These are phyloP conservation scores for Lonchura striata DNA, from an alignment of 2,113 vertebrate species.

Conservation along the genomic window DNA sequence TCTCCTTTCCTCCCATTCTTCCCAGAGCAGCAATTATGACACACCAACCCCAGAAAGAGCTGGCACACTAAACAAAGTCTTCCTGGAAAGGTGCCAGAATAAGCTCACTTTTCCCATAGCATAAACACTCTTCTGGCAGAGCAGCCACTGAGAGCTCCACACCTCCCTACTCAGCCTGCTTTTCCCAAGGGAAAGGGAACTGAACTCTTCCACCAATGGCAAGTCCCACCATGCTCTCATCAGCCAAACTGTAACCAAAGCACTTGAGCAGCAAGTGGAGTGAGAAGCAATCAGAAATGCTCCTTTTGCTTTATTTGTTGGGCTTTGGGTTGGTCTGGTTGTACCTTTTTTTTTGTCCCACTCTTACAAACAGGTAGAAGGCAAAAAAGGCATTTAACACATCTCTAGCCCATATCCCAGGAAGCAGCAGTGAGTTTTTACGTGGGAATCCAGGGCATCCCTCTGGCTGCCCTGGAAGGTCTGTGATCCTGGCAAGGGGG, in stretches of 20 bases:
- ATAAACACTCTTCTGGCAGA: conserved; percentile 1
- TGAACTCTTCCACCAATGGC: neutral
- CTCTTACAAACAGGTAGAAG: neutral
- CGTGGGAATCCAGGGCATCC: too few relatives aligned
- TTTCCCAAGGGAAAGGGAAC: neutral
- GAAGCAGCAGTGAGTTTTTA: neutral
- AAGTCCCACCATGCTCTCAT: neutral
- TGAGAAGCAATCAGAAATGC: neutral
- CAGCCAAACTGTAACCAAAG: neutral
- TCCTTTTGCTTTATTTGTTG: neutral
- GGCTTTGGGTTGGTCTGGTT: neutral
- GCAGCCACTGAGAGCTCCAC: neutral
- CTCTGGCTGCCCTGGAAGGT: too few relatives aligned
- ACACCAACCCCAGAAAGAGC: neutral
- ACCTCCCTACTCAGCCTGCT: too few relatives aligned
- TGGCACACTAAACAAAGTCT: neutral
- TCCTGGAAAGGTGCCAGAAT: neutral
- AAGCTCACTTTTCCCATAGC: neutral
- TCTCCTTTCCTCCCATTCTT: neutral
- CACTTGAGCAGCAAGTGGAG: neutral
- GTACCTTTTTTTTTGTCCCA: neutral
- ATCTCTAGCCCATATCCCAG: neutral
- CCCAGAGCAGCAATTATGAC: neutral
- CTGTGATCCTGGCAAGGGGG: too few relatives aligned
- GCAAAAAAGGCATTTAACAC: neutral